These are phyloP conservation scores for Trachelus stipa DNA, from an alignment of 2,888 invertebrate genomes.

Conservation along the genomic window DNA sequence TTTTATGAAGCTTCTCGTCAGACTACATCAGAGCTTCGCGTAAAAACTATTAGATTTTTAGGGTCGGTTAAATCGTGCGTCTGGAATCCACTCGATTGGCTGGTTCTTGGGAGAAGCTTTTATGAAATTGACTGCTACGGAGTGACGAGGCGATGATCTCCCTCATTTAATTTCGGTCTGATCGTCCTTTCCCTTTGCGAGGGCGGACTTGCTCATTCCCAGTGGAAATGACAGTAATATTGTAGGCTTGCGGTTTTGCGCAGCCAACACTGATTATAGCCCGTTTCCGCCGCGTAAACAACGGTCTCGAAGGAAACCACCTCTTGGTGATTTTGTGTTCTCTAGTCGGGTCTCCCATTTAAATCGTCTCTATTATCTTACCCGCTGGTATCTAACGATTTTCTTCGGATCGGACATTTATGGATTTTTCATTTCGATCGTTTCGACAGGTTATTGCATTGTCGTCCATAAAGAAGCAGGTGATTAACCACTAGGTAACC, in stretches of 20 bases:
- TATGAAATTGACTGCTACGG: neutral
- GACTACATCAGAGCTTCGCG: no score
- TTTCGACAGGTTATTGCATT: constrained; percentile 36
- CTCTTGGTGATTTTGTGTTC: neutral
- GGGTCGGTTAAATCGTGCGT: neutral
- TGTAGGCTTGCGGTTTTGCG: constrained; percentile 59
- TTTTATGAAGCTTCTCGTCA: neutral
- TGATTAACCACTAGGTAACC: neutral
- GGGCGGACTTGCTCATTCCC: constrained; percentile 33
- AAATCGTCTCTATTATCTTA: neutral
- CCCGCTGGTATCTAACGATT: neutral
- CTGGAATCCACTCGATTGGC: neutral
- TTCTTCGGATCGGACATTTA: neutral
- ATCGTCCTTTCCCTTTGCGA: constrained; percentile 4
- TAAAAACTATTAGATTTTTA: neutral
- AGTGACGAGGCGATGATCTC: constrained; percentile 2
- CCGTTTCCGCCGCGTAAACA: constrained; percentile 61
- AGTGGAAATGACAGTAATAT: constrained; percentile 61
- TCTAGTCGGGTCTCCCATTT: neutral
- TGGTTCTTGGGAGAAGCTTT: neutral
- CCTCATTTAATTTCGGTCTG: constrained; percentile 4
- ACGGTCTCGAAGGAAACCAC: constrained; percentile 42
- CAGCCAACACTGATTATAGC: constrained; percentile 61
- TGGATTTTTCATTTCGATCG: constrained; percentile 33
- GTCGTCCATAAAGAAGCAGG: neutral